Conservation (phyloP, 2,113 vertebrate species). For the Cichladusa arquata region DNA sequence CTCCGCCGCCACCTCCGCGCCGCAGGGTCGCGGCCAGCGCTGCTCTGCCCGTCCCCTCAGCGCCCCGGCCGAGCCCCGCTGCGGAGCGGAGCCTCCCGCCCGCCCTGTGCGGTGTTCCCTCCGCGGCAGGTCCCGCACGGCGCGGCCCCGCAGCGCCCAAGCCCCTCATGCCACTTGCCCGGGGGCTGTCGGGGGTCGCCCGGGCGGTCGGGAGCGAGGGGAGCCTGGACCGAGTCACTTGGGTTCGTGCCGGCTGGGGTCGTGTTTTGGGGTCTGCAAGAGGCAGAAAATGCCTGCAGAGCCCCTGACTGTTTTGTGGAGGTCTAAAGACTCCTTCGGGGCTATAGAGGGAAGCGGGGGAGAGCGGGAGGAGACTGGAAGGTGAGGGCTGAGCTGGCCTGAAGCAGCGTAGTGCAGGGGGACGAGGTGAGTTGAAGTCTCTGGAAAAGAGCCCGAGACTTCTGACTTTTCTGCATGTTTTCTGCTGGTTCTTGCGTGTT, state of each 20-base stretch:
- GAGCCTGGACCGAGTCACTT: neutral
- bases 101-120: neutral
- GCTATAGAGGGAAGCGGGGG: neutral
- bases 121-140: neutral
- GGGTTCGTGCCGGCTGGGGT: fast-evolving
- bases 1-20: neutral
- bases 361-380: neutral
- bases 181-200: neutral
- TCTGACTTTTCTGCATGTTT: neutral
- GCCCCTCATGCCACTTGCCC: neutral
- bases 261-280: neutral
- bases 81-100: neutral
- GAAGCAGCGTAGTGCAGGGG: neutral
- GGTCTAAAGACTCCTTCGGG: neutral
- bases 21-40: neutral
- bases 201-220: neutral
- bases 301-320: neutral
- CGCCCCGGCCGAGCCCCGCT: fast-evolving
- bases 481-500: neutral
- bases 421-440: neutral
- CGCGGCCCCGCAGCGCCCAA: neutral
- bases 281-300: neutral
- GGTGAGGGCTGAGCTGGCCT: neutral
- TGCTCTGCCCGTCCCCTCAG: fast-evolving
- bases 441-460: neutral